Evolutionary conservation across 2,888 invertebrate genomes (phyloP).

Genomic region (Dolichomitus sp.): DNA sequence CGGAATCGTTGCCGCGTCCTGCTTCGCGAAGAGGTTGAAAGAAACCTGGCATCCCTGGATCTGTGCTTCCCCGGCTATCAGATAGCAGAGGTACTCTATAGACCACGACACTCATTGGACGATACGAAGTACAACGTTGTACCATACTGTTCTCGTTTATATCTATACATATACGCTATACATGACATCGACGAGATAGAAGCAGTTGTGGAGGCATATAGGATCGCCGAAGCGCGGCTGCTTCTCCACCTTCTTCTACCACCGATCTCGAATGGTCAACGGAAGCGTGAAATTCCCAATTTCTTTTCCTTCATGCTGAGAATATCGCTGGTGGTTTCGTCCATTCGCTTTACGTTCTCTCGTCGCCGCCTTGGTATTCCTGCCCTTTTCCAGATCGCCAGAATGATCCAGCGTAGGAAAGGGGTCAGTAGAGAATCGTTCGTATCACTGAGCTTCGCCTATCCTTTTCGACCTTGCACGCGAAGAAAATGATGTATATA

Average conservation of each 20-base stretch:
- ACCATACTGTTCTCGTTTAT: neutral
- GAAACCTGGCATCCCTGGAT: conserved; percentile 23
- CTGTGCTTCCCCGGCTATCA: conserved; percentile 39
- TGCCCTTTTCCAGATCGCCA: conserved; percentile 34
- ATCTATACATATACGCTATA: conserved; percentile 14
- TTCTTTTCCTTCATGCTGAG: conserved; percentile 80
- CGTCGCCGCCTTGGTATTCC: conserved; percentile 44
- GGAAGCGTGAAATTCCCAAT: conserved; percentile 85
- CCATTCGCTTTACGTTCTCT: conserved; percentile 59
- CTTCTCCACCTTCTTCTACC: conserved; percentile 62
- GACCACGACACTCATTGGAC: conserved; percentile 24
- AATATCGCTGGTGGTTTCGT: conserved; percentile 71
- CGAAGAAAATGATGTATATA: conserved; percentile 35
- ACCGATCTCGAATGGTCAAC: conserved; percentile 78
- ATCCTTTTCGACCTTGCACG: conserved; percentile 17
- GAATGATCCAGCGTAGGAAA: conserved; percentile 26
- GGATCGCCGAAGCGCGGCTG: conserved; percentile 54
- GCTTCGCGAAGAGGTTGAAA: conserved; percentile 17
- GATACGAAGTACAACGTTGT: conserved; percentile 30
- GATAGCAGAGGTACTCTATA: conserved; percentile 14
- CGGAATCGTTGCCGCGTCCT: conserved; percentile 12
- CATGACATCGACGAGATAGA: conserved; percentile 38
- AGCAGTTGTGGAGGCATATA: conserved; percentile 49
- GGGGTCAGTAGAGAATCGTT: conserved; percentile 11
- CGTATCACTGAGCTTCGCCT: conserved; percentile 30